Evolutionary conservation across 2,797 vertebrate genomes (phyloP).

Genomic region (Sebastes flavidus): DNA sequence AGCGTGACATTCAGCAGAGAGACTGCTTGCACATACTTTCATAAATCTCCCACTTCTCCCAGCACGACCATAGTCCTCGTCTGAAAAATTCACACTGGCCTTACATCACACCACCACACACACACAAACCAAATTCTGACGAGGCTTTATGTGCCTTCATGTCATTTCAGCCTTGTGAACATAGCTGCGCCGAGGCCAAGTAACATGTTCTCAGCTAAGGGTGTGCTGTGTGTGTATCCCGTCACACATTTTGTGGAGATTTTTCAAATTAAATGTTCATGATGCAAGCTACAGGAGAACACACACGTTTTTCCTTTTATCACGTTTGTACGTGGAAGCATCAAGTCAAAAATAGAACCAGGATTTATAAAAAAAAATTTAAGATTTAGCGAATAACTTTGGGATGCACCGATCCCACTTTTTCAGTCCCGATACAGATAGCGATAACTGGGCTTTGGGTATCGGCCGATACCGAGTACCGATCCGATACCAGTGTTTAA

Average conservation of each 20-base stretch:
- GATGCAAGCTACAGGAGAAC: background rate
- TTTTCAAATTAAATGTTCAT: conserved; percentile 34
- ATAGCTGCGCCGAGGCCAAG: conserved; percentile 52
- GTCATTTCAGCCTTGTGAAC: conserved; percentile 60
- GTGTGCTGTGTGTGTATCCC: conserved; percentile 47
- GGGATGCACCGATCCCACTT: too few species aligned
- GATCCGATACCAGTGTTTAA: too few species aligned
- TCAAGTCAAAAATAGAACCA: background rate
- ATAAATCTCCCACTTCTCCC: conserved; percentile 35
- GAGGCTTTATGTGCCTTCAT: conserved; percentile 43
- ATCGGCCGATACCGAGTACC: too few species aligned
- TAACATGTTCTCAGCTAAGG: conserved; percentile 64
- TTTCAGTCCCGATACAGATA: too few species aligned
- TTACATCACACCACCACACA: conserved; percentile 25
- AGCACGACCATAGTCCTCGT: conserved; percentile 25
- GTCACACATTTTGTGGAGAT: conserved; percentile 17
- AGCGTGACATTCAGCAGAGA: conserved; percentile 32
- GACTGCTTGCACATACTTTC: conserved; percentile 23
- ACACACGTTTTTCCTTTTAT: background rate
- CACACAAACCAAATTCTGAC: conserved; percentile 46
- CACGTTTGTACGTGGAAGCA: background rate
- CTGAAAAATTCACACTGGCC: conserved; percentile 30
- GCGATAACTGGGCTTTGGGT: too few species aligned
- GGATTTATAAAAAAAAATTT: too few species aligned
- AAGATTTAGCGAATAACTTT: too few species aligned